phyloP scores from a whole-genome alignment of 1,140 invertebrate species.

The Aricia agestis region DNA sequence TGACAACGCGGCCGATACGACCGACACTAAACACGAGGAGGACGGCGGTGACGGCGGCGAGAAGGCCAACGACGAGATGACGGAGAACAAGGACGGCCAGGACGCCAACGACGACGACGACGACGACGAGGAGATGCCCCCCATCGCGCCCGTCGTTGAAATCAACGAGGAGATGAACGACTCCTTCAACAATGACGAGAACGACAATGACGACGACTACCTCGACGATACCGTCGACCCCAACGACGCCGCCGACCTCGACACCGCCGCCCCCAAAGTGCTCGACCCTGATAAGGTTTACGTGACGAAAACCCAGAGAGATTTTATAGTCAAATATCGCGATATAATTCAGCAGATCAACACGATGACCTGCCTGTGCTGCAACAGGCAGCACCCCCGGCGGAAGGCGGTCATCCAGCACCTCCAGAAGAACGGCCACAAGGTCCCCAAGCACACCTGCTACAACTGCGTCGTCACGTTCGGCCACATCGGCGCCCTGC shows the following conservation, averaged over 20 bases:
- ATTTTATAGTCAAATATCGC: conserved; percentile 67
- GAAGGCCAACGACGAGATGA: conserved; percentile 27
- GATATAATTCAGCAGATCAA: conserved; percentile 73
- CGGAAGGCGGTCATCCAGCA: conserved; percentile 74
- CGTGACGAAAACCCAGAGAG: conserved; percentile 68
- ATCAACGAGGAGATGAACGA: conserved; percentile 69
- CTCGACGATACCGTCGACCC: conserved; percentile 53
- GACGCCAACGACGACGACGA: conserved; percentile 42
- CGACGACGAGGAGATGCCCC: conserved; percentile 57
- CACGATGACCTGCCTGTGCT: conserved; percentile 70
- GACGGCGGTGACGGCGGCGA: conserved; percentile 35
- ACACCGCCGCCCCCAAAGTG: conserved; percentile 40
- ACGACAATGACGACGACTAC: conserved; percentile 50
- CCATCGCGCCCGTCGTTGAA: conserved; percentile 63
- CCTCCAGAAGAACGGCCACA: conserved; percentile 72
- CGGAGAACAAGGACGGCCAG: conserved; percentile 31
- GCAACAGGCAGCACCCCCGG: conserved; percentile 65
- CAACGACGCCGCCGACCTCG: conserved; percentile 50
- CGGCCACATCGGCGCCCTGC: conserved; percentile 69
- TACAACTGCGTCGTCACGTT: conserved; percentile 78
- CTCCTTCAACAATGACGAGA: conserved; percentile 51
- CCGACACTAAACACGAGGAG: conserved; percentile 25
- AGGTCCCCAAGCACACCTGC: conserved; percentile 76
- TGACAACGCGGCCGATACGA: conserved; percentile 23
- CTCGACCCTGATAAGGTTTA: conserved; percentile 63